Evolutionary conservation across 2,113 vertebrate genomes (phyloP).

Genomic region (Excalfactoria chinensis): DNA sequence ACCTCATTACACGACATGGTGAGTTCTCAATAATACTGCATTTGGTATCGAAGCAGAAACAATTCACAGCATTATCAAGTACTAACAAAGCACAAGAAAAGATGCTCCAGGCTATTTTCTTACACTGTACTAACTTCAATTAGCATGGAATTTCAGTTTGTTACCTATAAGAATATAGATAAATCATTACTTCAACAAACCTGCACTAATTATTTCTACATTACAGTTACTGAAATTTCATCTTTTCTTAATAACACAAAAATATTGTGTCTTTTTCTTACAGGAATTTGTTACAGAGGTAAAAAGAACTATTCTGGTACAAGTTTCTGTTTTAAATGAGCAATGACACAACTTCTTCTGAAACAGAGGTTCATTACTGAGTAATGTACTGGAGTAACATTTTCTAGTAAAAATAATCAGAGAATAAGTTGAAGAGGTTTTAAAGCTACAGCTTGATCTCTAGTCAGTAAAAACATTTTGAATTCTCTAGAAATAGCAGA

Average conservation of each 20-base stretch:
- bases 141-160: not conserved
- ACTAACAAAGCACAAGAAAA: not conserved
- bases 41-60: not conserved
- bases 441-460: not conserved
- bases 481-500: not conserved
- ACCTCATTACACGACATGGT: not conserved
- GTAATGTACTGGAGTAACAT: not conserved
- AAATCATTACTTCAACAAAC: not conserved
- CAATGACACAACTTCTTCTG: not conserved
- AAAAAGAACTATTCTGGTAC: not conserved
- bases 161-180: not conserved
- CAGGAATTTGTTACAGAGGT: not conserved
- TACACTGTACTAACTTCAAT: not conserved
- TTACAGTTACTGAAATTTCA: not conserved
- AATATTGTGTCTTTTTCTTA: not conserved
- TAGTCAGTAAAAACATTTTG: not conserved
- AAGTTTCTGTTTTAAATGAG: not conserved
- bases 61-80: slow-evolving; percentile 15
- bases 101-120: slow-evolving; percentile 3
- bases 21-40: slow-evolving; percentile 21
- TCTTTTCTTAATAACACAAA: not conserved
- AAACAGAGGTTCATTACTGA: not conserved
- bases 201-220: not conserved
- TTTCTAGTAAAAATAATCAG: not conserved
- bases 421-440: not conserved